Evolutionary conservation across 2,113 vertebrate genomes (phyloP), one percentile per base, ranked within the genome.

Genomic region (Takifugu bimaculatus): DNA sequence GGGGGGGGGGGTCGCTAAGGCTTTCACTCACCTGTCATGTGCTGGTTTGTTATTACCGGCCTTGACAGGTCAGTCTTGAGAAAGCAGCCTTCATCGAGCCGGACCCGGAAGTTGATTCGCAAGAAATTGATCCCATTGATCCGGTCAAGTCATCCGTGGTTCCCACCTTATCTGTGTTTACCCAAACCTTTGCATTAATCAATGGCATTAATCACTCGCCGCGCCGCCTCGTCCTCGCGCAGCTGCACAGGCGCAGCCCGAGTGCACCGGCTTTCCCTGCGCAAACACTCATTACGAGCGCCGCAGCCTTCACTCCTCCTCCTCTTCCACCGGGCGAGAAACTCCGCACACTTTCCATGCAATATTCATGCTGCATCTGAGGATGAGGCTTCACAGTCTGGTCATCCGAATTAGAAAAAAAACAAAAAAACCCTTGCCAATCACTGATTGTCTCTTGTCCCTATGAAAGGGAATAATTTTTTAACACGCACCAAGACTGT

Each of bases 381-480:
- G 86, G 90, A 90, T 91, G 91, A 93, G 92, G 90, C 91, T 93
- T 94, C 91, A 93, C 91, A 92, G 92, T 93, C 87, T 93, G 94
- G 94, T 96, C 94, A 98, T 94, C 93, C 94, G 92, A 75, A 85
- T 74, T 93, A 93, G 28, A 27, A 52, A 26, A 13, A 52, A 13
- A 28, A 52, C 13, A 28, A 11, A 52, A 52, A 53, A 53, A 92
- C 89, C 87, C 66, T 74, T 88, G 86, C 90, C 91, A 95, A 93
- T 93, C 91, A 92, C 91, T 87, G 93, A 95, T 92, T 77, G 0
- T 93, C 92, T 96, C 89, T 93, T 92, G 89, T 94, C 92, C 94
- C 93, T 92, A 94, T 94, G 90, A 96, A 95, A 94, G 91, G 91
- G 94, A 96, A 96, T 95, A 94, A 94, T 94, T 94, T 92, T 93